Base-by-base conservation (phyloP, 2,888 invertebrate genomes). In the Idaea aversata region DNA sequence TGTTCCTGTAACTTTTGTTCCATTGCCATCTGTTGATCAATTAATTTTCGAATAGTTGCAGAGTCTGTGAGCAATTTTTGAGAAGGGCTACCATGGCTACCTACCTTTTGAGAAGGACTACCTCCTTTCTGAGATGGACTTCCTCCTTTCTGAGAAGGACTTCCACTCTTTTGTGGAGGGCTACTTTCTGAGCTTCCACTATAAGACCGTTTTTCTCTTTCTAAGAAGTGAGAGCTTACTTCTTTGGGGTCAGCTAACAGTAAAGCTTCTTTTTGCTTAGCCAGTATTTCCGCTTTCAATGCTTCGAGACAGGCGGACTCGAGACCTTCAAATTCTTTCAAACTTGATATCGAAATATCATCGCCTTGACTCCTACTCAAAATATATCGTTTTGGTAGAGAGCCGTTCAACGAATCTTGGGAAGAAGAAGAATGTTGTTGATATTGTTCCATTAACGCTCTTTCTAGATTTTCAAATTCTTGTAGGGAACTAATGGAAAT, bases 401-500 rank as follows among this genome's bases (percentile, higher is more conserved):
- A 97, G 6, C 97, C 97, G 79, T 97, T 97, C 4, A 96, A 93
- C 0, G 98, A 98, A 84, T 98, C 98, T 80, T 97, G 97, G 2
- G 98, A 98, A 10, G 97, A 96, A 64, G 95, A 95, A 62, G 95
- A 95, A 76, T 95, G 94, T 75, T 94, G 94, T 78, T 95, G 95
- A 76, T 95, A 95, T 83, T 96, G 96, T 83, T 97, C 97, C 82
- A 97, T 93, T 79, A 98, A 95, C 0, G 97, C 97, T 75, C 95
- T 95, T 87, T 99, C 99, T 15, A 99, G 90, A 71, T 96, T 96
- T 91, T 99, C 99, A 91, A 99, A 99, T 84, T 99, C 99, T 87
- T 98, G 98, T 68, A 99, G 93, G 5, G 98, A 98, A 72, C 96
- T 97, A 86, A 98, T 96, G 0, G 98, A 98, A 59, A 98, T 94